These are phyloP conservation scores for Nomada fabriciana DNA, from an alignment of 2,888 invertebrate genomes.

Conservation along the genomic window DNA sequence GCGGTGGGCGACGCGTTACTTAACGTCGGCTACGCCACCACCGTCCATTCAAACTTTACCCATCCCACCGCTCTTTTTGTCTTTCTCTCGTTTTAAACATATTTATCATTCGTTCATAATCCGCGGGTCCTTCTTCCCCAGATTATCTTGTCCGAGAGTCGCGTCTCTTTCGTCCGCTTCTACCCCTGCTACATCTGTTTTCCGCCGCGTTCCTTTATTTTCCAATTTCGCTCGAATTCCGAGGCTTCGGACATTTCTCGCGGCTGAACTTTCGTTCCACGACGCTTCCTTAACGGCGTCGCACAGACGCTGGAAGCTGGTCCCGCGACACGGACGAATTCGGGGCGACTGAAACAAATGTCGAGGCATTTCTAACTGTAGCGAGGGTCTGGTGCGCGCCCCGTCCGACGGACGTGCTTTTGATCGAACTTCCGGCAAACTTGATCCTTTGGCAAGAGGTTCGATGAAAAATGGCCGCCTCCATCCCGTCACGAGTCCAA, in stretches of 20 bases:
- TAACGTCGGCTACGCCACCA: constrained; percentile 5
- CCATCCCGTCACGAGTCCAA: constrained; percentile 38
- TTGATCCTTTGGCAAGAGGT: constrained; percentile 35
- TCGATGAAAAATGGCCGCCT: constrained; percentile 45
- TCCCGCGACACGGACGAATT: constrained; percentile 51
- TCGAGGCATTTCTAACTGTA: constrained; percentile 64
- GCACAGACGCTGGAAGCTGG: constrained; percentile 22
- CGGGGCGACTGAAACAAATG: constrained; percentile 64
- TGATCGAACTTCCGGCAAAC: constrained; percentile 61
- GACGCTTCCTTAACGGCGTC: constrained; percentile 31
- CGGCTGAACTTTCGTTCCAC: constrained; percentile 24
- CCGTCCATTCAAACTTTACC: neutral
- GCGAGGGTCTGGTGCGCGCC: constrained; percentile 23
- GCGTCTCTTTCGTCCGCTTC: too few species aligned
- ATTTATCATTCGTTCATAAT: too few species aligned
- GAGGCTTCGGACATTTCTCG: neutral
- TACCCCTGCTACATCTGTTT: neutral
- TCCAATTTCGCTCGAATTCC: neutral
- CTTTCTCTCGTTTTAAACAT: neutral
- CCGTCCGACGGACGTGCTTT: constrained; percentile 56
- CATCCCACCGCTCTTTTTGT: neutral
- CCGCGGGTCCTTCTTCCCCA: neutral
- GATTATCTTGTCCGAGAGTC: neutral
- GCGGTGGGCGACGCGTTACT: constrained; percentile 35
- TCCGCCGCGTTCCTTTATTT: neutral